phyloP scores from a whole-genome alignment of 2,888 invertebrate genomes.

The Junonia oenone region DNA sequence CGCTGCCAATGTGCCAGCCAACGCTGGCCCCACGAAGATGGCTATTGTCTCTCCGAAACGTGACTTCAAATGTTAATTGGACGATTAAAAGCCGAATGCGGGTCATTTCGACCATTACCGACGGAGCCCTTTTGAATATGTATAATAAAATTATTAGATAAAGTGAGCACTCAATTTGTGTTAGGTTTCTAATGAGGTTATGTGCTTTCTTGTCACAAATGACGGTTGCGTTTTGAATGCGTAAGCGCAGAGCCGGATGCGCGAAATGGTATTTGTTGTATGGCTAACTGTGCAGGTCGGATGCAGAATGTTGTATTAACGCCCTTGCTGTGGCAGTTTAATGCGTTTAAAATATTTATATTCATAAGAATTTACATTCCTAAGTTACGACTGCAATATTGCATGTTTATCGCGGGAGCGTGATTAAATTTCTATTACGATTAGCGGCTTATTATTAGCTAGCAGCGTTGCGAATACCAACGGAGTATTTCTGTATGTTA shows the following conservation, averaged over 20 bases:
- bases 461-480: background rate
- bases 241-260: conserved; percentile 72
- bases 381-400: background rate
- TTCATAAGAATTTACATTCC: conserved; percentile 2
- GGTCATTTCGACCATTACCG: conserved; percentile 76
- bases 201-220: conserved; percentile 79
- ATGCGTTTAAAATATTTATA: conserved; percentile 3
- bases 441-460: conserved; percentile 4
- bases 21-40: conserved; percentile 77
- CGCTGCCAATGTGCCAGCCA: conserved; percentile 73
- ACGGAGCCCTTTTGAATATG: conserved; percentile 76
- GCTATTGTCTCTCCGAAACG: conserved; percentile 77
- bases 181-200: conserved; percentile 78
- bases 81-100: conserved; percentile 77
- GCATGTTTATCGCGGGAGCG: conserved; percentile 11
- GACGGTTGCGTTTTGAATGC: conserved; percentile 66
- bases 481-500: background rate
- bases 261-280: conserved; percentile 71
- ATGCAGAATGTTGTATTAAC: conserved; percentile 58
- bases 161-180: conserved; percentile 66
- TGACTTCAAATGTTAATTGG: conserved; percentile 79
- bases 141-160: conserved; percentile 78
- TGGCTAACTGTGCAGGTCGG: conserved; percentile 59
- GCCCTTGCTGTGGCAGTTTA: conserved; percentile 33
- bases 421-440: conserved; percentile 21